Percentiles rank a stretch among this genome's conserved stretches.
These are phyloP conservation scores for Pantherophis guttatus DNA, from an alignment of 2,113 vertebrate species.

Conservation along the genomic window DNA sequence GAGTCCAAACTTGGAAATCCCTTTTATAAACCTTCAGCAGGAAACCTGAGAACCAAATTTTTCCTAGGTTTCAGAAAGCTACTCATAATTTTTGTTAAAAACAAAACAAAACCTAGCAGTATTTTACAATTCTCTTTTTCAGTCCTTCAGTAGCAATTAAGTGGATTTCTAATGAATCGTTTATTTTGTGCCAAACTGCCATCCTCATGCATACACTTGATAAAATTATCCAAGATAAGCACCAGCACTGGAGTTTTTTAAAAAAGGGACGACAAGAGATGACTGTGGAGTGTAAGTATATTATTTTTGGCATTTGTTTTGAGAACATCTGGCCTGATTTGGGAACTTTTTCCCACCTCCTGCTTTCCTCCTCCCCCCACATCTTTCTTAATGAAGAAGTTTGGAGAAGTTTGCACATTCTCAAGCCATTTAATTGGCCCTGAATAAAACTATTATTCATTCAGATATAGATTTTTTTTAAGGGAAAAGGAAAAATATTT, in stretches of 20 bases:
- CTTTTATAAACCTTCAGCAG: background rate
- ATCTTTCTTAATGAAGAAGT: background rate
- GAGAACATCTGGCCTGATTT: background rate
- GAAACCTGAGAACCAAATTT: background rate
- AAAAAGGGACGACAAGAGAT: background rate
- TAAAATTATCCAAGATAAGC: background rate
- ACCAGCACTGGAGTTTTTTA: background rate
- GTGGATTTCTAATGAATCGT: background rate
- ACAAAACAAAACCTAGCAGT: background rate
- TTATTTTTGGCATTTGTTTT: background rate
- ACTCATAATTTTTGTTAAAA: background rate
- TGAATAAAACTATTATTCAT: background rate
- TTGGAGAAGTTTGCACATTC: background rate
- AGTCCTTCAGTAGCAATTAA: background rate
- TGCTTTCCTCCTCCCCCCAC: background rate
- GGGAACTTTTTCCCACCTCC: background rate
- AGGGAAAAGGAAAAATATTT: background rate
- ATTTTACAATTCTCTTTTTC: background rate
- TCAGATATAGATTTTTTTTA: background rate
- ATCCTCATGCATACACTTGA: background rate
- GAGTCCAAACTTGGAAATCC: background rate
- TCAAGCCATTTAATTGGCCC: background rate
- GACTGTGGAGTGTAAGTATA: background rate
- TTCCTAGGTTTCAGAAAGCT: constrained; percentile 2
- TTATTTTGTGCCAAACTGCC: background rate